Conservation (phyloP, 2,888 invertebrate species). For the Lithophane semibrunnea region DNA sequence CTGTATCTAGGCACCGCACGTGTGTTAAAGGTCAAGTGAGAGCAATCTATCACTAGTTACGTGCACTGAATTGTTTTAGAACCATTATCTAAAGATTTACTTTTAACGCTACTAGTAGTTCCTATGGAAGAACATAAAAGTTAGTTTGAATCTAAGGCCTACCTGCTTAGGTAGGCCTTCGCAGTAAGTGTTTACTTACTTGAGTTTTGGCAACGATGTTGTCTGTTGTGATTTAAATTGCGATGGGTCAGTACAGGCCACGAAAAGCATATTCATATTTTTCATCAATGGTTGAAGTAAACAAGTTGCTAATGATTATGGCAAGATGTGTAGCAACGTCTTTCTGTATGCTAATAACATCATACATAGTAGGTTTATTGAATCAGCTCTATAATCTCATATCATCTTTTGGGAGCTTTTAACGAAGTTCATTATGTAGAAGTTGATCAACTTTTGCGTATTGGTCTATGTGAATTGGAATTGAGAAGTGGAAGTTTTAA, state of each 20-base stretch:
- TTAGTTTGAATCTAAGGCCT: no score
- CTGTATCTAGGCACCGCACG: not conserved
- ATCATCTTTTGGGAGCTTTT: not conserved
- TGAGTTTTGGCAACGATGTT: not conserved
- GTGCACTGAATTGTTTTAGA: slow-evolving; percentile 20
- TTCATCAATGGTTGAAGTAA: not conserved
- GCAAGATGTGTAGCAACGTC: not conserved
- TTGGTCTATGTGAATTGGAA: not conserved
- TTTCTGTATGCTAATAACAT: not conserved
- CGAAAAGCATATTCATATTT: not conserved
- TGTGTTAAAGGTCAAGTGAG: not conserved
- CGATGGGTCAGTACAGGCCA: not conserved
- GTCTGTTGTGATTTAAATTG: not conserved
- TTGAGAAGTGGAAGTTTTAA: not conserved
- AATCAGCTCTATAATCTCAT: not conserved
- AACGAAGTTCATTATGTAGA: not conserved
- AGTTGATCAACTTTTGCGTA: not conserved
- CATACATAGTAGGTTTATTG: not conserved
- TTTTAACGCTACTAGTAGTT: not conserved
- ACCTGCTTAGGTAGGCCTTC: no score
- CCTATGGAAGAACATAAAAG: not conserved
- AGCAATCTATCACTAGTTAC: slow-evolving; percentile 25
- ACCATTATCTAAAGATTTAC: slow-evolving; percentile 27
- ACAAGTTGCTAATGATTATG: not conserved
- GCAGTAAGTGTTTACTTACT: no score